Evolutionary conservation across 2,888 invertebrate genomes (phyloP).

Genomic region (Frankliniella intonsa): DNA sequence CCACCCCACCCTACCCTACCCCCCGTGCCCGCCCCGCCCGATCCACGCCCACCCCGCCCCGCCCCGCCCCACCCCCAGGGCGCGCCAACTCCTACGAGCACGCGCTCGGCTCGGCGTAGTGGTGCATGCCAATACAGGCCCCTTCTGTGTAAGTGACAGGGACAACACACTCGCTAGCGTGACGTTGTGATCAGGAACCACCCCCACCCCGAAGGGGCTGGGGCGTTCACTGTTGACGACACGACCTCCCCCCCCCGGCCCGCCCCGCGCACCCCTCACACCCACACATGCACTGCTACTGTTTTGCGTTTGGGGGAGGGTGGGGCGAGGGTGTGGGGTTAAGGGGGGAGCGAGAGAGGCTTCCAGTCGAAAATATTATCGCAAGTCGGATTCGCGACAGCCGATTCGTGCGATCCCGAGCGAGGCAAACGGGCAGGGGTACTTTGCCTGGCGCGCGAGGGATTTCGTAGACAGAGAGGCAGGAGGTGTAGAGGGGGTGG

Average conservation of each 20-base stretch:
- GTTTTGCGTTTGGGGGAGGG: no score
- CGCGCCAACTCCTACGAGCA: not conserved
- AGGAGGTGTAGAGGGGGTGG: not conserved
- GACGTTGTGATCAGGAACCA: not conserved
- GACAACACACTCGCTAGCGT: constrained; percentile 16
- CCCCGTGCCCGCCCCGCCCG: not conserved
- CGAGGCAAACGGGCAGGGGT: not conserved
- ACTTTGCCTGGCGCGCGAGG: not conserved
- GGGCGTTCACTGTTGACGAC: no score
- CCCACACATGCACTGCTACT: no score
- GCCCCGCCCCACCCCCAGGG: not conserved
- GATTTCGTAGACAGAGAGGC: not conserved
- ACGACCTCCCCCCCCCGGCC: not conserved
- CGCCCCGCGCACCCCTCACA: no score
- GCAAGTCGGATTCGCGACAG: not conserved
- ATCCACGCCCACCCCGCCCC: not conserved
- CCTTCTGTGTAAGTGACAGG: constrained; percentile 21
- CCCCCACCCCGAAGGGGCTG: not conserved
- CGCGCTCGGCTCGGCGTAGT: not conserved
- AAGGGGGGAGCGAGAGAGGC: not conserved
- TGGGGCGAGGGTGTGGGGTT: no score
- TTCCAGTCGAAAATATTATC: not conserved
- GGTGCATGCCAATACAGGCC: not conserved
- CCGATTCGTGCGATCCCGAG: not conserved
- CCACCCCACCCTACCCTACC: not conserved